These are phyloP conservation scores for Macrophya alboannulata DNA, from an alignment of 2,888 invertebrate genomes.

Conservation along the genomic window DNA sequence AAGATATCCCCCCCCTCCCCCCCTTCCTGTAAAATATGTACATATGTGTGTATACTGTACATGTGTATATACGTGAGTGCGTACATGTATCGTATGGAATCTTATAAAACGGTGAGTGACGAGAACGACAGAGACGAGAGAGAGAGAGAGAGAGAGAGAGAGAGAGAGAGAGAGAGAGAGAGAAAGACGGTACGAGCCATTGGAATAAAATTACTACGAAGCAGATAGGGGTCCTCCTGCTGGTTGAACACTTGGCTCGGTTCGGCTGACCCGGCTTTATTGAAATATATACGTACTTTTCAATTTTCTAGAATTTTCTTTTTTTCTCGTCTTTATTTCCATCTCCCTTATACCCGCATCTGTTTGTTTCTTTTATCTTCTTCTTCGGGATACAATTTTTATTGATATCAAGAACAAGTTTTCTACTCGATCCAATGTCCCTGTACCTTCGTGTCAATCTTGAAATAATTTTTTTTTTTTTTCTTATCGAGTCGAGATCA, in stretches of 20 bases:
- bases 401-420: slow-evolving; percentile 10
- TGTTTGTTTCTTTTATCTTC: neutral
- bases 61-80: neutral
- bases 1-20: neutral
- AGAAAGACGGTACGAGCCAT: neutral
- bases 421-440: neutral
- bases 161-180: no score
- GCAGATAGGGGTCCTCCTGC: slow-evolving; percentile 43
- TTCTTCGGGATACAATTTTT: slow-evolving; percentile 19
- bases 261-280: slow-evolving; percentile 62
- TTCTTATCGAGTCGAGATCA: no score
- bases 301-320: slow-evolving; percentile 64
- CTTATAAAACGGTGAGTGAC: slow-evolving; percentile 44
- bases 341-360: neutral
- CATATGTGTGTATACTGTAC: neutral
- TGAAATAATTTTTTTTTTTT: neutral
- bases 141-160: no score
- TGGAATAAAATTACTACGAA: slow-evolving; percentile 50
- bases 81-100: slow-evolving; percentile 49
- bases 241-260: slow-evolving; percentile 49
- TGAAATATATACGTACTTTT: slow-evolving; percentile 67
- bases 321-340: neutral
- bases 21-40: slow-evolving; percentile 22
- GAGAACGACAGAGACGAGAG: slow-evolving; percentile 46
- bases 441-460: neutral